Percentiles rank a stretch among this genome's conserved stretches.
These are phyloP conservation scores for Eudasyphora cyanicolor DNA, from an alignment of 2,888 invertebrate genomes.

Conservation along the genomic window DNA sequence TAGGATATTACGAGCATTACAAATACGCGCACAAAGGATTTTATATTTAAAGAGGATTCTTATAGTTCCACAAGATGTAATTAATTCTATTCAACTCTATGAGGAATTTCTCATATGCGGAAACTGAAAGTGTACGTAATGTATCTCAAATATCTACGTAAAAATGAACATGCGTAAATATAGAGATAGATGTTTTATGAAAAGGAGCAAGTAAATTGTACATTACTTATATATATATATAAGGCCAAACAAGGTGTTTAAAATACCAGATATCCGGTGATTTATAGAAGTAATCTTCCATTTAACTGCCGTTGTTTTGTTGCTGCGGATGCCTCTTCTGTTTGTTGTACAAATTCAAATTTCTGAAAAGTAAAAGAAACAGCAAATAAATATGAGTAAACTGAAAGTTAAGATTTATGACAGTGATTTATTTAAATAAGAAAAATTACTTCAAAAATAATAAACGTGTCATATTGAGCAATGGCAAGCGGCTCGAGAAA, in stretches of 20 bases:
- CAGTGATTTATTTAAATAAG: slow-evolving; percentile 41
- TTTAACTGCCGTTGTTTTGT: slow-evolving; percentile 39
- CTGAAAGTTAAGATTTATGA: slow-evolving; percentile 45
- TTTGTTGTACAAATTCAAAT: not conserved
- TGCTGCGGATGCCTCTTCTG: not conserved
- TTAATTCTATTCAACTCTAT: too few species aligned
- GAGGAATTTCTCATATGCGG: not conserved
- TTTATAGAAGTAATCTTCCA: slow-evolving; percentile 56
- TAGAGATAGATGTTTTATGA: slow-evolving; percentile 2
- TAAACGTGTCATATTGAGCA: slow-evolving; percentile 6
- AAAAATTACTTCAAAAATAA: slow-evolving; percentile 37
- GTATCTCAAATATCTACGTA: not conserved
- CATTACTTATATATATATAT: too few species aligned
- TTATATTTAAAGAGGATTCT: too few species aligned
- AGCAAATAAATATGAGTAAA: not conserved
- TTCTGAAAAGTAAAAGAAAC: not conserved
- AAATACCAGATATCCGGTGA: slow-evolving; percentile 51
- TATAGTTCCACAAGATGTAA: too few species aligned
- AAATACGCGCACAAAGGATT: too few species aligned
- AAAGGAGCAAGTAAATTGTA: slow-evolving; percentile 9
- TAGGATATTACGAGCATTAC: too few species aligned
- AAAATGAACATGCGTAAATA: not conserved
- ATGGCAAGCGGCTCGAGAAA: not conserved
- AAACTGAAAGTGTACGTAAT: not conserved
- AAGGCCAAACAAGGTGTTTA: slow-evolving; percentile 51